These are phyloP conservation scores for Aelia acuminata DNA, from an alignment of 2,888 invertebrate genomes.

Conservation along the genomic window DNA sequence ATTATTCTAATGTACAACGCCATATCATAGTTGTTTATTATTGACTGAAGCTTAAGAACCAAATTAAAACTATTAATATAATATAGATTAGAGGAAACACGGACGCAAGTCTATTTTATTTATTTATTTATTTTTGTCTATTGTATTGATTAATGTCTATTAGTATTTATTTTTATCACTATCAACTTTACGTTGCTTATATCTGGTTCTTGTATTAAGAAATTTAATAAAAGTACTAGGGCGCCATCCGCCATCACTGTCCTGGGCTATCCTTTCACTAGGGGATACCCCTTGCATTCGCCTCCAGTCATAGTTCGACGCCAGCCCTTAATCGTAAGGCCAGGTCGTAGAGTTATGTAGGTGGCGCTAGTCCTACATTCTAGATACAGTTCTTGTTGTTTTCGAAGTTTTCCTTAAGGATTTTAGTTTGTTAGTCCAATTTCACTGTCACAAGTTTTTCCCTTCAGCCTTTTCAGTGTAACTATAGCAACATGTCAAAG, in stretches of 20 bases:
- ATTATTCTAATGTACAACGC: too few relatives aligned
- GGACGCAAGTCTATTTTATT: too few relatives aligned
- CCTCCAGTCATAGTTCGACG: slow-evolving; percentile 58
- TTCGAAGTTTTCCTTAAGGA: not conserved
- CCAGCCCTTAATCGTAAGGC: slow-evolving; percentile 52
- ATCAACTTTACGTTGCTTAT: not conserved
- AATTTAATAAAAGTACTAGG: slow-evolving; percentile 42
- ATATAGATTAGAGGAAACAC: too few relatives aligned
- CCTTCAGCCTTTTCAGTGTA: slow-evolving; percentile 11
- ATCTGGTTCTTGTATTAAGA: not conserved
- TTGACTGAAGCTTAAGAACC: too few relatives aligned
- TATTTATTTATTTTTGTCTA: too few relatives aligned
- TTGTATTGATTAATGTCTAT: too few relatives aligned
- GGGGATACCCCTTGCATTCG: slow-evolving; percentile 55
- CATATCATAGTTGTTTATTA: too few relatives aligned
- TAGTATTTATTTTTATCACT: too few relatives aligned
- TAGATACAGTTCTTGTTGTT: not conserved
- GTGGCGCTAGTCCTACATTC: slow-evolving; percentile 58
- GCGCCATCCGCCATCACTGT: slow-evolving; percentile 63
- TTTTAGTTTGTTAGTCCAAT: not conserved
- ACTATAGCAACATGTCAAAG: slow-evolving; percentile 50
- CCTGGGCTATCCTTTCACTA: slow-evolving; percentile 60
- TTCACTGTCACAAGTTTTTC: not conserved
- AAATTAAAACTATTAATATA: too few relatives aligned
- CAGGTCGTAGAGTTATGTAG: slow-evolving; percentile 57